Conservation (phyloP, 2,113 vertebrate genomes). For the Paratilapia polleni region DNA sequence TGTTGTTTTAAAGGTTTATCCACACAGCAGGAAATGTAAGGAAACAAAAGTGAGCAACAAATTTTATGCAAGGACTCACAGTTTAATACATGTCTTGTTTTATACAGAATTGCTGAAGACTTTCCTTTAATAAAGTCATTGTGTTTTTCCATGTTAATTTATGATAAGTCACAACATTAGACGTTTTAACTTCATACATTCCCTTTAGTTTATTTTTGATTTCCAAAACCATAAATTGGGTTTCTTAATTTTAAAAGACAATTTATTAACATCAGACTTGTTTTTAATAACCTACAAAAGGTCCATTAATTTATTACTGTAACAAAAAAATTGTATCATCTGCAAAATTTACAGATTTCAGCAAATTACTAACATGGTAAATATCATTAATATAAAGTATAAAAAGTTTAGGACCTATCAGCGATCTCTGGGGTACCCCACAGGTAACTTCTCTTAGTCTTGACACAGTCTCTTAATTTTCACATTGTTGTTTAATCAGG, state of each 20-base stretch:
- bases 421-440: not conserved
- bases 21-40: not conserved
- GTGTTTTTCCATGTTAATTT: not conserved
- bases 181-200: not conserved
- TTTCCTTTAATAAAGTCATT: not conserved
- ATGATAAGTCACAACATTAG: not conserved
- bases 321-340: too few relatives aligned
- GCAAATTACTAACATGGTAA: not conserved
- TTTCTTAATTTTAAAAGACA: too few relatives aligned
- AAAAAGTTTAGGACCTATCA: not conserved
- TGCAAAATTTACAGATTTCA: too few relatives aligned
- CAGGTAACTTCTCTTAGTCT: not conserved
- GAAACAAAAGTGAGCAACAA: not conserved
- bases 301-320: too few relatives aligned
- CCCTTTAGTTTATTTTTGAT: not conserved
- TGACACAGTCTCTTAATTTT: too few relatives aligned
- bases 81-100: not conserved
- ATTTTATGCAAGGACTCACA: not conserved
- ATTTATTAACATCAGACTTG: too few relatives aligned
- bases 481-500: too few relatives aligned
- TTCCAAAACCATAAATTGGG: not conserved
- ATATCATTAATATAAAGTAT: not conserved
- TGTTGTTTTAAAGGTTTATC: not conserved
- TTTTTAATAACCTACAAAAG: too few relatives aligned
- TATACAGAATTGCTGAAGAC: not conserved